Conservation (phyloP, 2,113 vertebrate genomes). For the Salvelinus sp. region DNA sequence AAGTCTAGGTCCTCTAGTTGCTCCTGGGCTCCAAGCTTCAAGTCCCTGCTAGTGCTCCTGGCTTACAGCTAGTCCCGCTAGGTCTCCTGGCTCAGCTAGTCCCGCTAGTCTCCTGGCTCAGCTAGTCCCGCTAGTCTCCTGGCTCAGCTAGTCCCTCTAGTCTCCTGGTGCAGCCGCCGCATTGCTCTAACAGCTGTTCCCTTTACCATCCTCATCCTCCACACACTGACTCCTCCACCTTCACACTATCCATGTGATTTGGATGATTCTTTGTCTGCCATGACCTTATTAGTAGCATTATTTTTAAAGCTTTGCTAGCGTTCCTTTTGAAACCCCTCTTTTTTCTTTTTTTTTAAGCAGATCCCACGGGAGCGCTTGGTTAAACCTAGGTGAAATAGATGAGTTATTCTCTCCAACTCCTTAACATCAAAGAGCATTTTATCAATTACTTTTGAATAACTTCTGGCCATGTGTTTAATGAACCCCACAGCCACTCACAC, state of each 20-base stretch:
- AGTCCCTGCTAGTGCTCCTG: too few relatives aligned
- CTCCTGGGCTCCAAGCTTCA: too few relatives aligned
- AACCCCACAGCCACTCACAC: conserved; percentile 13
- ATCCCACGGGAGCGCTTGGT: conserved; percentile 29
- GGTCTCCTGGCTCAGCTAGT: too few relatives aligned
- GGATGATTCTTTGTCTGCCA: conserved; percentile 6
- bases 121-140: too few relatives aligned
- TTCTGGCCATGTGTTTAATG: conserved; percentile 49
- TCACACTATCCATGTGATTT: not conserved
- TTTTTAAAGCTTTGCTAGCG: conserved; percentile 5
- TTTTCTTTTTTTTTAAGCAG: not conserved
- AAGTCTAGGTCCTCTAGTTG: too few relatives aligned
- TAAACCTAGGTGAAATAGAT: conserved; percentile 27
- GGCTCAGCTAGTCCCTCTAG: too few relatives aligned
- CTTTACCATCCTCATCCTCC: too few relatives aligned
- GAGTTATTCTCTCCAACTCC: conserved; percentile 47
- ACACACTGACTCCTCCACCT: too few relatives aligned
- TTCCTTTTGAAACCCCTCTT: conserved; percentile 43
- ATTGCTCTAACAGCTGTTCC: too few relatives aligned
- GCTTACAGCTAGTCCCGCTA: too few relatives aligned
- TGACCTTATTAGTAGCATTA: conserved; percentile 20
- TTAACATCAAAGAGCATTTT: conserved; percentile 57
- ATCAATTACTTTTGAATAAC: conserved; percentile 39
- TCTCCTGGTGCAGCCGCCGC: too few relatives aligned
- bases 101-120: too few relatives aligned